Evolutionary conservation across 2,797 vertebrate genomes (phyloP).

Genomic region (Acipenser transmontanus): DNA sequence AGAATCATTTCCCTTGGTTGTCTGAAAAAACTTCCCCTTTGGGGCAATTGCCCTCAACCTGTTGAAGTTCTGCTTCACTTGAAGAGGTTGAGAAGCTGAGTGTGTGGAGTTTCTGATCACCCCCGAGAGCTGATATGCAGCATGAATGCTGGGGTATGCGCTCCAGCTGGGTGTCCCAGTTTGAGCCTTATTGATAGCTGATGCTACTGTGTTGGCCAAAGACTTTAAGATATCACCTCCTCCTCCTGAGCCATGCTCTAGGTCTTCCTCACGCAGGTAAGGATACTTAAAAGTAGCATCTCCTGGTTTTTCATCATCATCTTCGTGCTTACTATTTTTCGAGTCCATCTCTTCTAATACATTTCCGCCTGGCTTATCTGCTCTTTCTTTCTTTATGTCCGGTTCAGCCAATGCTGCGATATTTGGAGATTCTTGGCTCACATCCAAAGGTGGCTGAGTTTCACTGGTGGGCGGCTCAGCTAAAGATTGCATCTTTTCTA

Average conservation of each 20-base stretch:
- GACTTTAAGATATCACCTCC: constrained; percentile 97
- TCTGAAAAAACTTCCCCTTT: constrained; percentile 76
- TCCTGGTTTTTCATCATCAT: constrained; percentile 70
- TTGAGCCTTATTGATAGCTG: constrained; percentile 97
- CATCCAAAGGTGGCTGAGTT: constrained; percentile 51
- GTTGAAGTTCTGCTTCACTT: constrained; percentile 82
- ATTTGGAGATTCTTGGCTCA: constrained; percentile 67
- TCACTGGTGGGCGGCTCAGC: constrained; percentile 72
- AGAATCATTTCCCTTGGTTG: constrained; percentile 52
- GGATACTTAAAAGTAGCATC: constrained; percentile 87
- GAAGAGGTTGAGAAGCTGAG: constrained; percentile 75
- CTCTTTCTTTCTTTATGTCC: constrained; percentile 73
- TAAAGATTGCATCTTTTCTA: constrained; percentile 92
- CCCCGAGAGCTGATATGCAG: constrained; percentile 94
- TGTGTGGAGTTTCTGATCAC: constrained; percentile 76
- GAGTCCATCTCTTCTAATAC: constrained; percentile 66
- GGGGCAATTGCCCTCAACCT: constrained; percentile 91
- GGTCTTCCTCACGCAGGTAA: constrained; percentile 93
- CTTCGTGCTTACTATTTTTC: constrained; percentile 77
- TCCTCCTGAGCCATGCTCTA: constrained; percentile 86
- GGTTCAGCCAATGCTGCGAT: constrained; percentile 49
- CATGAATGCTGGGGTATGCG: constrained; percentile 95
- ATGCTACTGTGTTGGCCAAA: constrained; percentile 94
- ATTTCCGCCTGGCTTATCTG: constrained; percentile 53
- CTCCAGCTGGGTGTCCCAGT: constrained; percentile 98